Evolutionary conservation across 2,888 invertebrate genomes (phyloP), one percentile per base, ranked within the genome.

Genomic region (Patella caerulea): DNA sequence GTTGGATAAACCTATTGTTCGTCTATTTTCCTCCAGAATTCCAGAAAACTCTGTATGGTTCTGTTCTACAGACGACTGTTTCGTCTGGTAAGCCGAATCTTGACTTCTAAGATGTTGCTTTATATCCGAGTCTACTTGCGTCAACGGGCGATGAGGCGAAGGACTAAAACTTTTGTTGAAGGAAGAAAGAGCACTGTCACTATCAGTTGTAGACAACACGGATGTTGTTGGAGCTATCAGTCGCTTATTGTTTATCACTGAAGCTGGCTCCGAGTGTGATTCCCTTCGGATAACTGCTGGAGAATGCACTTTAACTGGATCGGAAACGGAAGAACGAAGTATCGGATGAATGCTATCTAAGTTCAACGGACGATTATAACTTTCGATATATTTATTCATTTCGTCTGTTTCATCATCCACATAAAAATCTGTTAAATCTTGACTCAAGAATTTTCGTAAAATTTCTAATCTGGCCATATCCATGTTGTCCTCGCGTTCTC

Each of bases 51-150:
- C 65, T 12, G 24, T 24, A 65, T 65, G 19, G 24, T 24, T 24
- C 2, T 65, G 65, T n/a, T 87, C 87, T 19, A 88, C 71, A 0
- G 89, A 89, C 4, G 87, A 84, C 74, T 89, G 87, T 74, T 87
- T 86, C 9, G 88, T 88, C 78, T 89, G 86, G 65, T 89, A 89
- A 12, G 88, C 89, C 11, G 88, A 89, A 78, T 89, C 89, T 34
- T 82, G 81, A n/a, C 54, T 52, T 56, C 34, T n/a, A 65, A 24
- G 29, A 24, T 34, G 7, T 12, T 24, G 65, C 2, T 19, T 15
- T 65, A 14, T 11, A 11, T 65, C 19, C 19, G 19, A 24, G 24
- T 19, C 19, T 4, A 14, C 19, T 11, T 65, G 12, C 14, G 19
- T 19, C 14, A 24, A 65, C 24, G 65, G 65, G 9, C 12, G 24